phyloP scores from a whole-genome alignment of 2,797 vertebrate genomes.

The Lacerta agilis region DNA sequence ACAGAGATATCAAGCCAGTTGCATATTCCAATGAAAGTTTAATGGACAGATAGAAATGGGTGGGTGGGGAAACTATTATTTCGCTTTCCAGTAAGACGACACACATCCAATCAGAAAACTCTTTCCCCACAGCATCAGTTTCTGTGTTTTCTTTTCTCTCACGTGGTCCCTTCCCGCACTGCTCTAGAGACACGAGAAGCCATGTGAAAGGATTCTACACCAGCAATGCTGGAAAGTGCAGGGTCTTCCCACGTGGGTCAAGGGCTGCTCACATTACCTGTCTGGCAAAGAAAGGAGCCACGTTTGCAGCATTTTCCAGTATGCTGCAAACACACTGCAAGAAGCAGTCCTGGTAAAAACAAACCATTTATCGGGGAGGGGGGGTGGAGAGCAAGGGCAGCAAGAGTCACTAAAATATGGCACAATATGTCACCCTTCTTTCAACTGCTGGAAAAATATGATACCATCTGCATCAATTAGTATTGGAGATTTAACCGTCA shows the following conservation, averaged over 20 bases:
- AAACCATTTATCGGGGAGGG: slow-evolving; percentile 18
- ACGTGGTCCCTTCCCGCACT: neutral
- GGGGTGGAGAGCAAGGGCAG: slow-evolving; percentile 4
- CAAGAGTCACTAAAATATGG: neutral
- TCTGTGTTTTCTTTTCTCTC: neutral
- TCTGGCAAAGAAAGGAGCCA: neutral
- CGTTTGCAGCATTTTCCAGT: neutral
- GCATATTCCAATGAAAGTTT: slow-evolving; percentile 25
- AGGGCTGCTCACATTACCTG: neutral
- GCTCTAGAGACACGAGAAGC: neutral
- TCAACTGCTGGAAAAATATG: slow-evolving; percentile 25
- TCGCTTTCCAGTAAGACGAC: slow-evolving; percentile 9
- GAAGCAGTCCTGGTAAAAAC: neutral
- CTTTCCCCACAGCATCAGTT: neutral
- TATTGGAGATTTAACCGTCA: slow-evolving; percentile 28
- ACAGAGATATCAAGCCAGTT: slow-evolving; percentile 22
- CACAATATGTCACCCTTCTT: slow-evolving; percentile 12
- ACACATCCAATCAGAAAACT: neutral
- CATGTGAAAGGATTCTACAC: neutral
- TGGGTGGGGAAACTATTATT: neutral
- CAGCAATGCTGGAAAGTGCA: neutral
- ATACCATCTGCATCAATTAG: slow-evolving; percentile 24
- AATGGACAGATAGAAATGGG: neutral
- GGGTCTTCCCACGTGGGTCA: neutral
- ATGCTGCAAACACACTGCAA: neutral